Conservation (phyloP, 2,888 invertebrate genomes). For the Cabera pusaria region DNA sequence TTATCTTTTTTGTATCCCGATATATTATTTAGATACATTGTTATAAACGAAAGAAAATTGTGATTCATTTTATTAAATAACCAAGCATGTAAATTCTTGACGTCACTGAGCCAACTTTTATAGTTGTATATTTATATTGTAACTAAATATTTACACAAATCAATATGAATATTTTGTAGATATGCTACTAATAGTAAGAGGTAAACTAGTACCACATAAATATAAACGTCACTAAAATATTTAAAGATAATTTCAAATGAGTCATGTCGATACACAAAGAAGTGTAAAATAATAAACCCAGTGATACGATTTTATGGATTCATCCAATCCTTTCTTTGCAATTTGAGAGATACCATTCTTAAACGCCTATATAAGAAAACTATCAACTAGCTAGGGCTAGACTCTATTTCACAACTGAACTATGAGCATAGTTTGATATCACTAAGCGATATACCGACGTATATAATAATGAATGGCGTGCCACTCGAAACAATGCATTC, state of each 20-base stretch:
- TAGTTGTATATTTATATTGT: too few species aligned
- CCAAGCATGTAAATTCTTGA: too few species aligned
- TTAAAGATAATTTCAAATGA: constrained; percentile 14
- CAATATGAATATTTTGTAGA: constrained; percentile 23
- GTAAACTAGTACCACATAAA: constrained; percentile 25
- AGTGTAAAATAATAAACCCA: constrained; percentile 2
- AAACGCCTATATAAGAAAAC: constrained; percentile 52
- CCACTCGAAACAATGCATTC: constrained; percentile 43
- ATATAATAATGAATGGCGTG: constrained; percentile 51
- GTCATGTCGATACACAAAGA: constrained; percentile 10
- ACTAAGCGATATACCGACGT: constrained; percentile 71
- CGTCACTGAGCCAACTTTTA: too few species aligned
- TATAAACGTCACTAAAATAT: constrained; percentile 18
- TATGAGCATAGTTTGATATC: constrained; percentile 78
- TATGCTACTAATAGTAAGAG: too few species aligned
- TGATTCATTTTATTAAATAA: too few species aligned
- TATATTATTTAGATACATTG: too few species aligned
- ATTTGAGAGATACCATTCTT: constrained; percentile 46
- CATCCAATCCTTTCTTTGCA: constrained; percentile 21
- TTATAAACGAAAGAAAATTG: too few species aligned
- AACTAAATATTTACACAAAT: constrained; percentile 50
- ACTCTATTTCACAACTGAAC: constrained; percentile 76
- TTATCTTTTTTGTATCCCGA: too few species aligned
- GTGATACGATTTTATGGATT: constrained; percentile 5
- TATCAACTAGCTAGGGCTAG: constrained; percentile 75